Percentiles rank a stretch among this genome's conserved stretches.
phyloP scores from a whole-genome alignment of 2,888 invertebrate genomes.

The Andrena marginata region DNA sequence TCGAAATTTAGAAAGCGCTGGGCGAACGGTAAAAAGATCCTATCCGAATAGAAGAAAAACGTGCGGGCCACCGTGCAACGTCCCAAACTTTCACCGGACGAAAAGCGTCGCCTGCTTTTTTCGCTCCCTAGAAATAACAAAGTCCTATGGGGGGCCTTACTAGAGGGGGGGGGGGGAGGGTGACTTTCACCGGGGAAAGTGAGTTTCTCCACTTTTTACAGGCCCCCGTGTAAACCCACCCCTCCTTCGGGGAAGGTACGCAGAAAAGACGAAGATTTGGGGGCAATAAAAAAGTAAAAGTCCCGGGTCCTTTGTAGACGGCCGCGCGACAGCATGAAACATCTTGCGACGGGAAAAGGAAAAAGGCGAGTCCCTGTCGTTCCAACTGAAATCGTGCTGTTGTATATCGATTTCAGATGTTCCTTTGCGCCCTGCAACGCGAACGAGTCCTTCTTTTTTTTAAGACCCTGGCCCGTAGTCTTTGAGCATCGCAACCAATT shows the following conservation, averaged over 20 bases:
- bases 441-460: too few species aligned
- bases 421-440: not conserved
- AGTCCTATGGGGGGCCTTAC: slow-evolving; percentile 39
- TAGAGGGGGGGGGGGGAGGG: slow-evolving; percentile 22
- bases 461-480: too few species aligned
- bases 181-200: slow-evolving; percentile 66
- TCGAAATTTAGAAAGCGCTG: slow-evolving; percentile 46
- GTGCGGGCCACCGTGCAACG: slow-evolving; percentile 24
- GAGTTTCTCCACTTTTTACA: slow-evolving; percentile 57
- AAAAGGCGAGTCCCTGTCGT: slow-evolving; percentile 50
- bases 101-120: slow-evolving; percentile 33
- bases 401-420: not conserved
- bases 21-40: slow-evolving; percentile 34
- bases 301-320: slow-evolving; percentile 44
- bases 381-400: not conserved
- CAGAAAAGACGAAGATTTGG: slow-evolving; percentile 41
- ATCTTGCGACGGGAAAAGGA: slow-evolving; percentile 47
- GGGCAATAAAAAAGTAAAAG: slow-evolving; percentile 73
- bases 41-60: slow-evolving; percentile 44
- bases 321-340: slow-evolving; percentile 43
- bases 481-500: too few species aligned
- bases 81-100: slow-evolving; percentile 65
- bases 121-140: slow-evolving; percentile 57
- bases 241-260: slow-evolving; percentile 33
- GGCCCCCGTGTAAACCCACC: slow-evolving; percentile 17